phyloP scores from a whole-genome alignment of 2,888 invertebrate genomes.

The Mythimna ferrago region DNA sequence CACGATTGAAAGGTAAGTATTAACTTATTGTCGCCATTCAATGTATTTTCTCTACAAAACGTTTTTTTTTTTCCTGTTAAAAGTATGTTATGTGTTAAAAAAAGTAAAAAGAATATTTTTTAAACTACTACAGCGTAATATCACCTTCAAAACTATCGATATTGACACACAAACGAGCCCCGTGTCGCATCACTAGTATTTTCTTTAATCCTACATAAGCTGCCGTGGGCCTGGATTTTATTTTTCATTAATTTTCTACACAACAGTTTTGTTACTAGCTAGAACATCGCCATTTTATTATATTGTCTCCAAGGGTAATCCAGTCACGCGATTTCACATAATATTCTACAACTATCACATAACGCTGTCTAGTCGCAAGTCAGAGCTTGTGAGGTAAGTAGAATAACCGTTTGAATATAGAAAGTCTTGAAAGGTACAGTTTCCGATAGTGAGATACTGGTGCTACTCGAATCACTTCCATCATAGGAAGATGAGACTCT shows the following conservation, averaged over 20 bases:
- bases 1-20: too few species aligned
- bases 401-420: background rate
- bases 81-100: too few species aligned
- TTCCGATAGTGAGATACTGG: background rate
- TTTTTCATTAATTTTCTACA: slow-evolving; percentile 72
- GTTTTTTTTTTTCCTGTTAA: too few species aligned
- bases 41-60: too few species aligned
- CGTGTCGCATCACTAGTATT: slow-evolving; percentile 69
- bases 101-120: too few species aligned
- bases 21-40: too few species aligned
- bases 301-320: slow-evolving; percentile 24
- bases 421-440: background rate
- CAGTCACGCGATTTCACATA: slow-evolving; percentile 45
- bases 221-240: slow-evolving; percentile 69
- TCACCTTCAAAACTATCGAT: slow-evolving; percentile 62
- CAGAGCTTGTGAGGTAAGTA: slow-evolving; percentile 11
- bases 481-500: too few species aligned
- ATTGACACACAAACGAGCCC: slow-evolving; percentile 52
- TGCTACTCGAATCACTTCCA: background rate
- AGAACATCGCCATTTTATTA: slow-evolving; percentile 33
- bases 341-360: too few species aligned
- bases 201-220: slow-evolving; percentile 80
- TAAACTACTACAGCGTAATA: too few species aligned
- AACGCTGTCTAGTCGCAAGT: too few species aligned
- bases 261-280: slow-evolving; percentile 40